Conservation (phyloP, 2,888 invertebrate genomes). For the Melanophora roralis region DNA sequence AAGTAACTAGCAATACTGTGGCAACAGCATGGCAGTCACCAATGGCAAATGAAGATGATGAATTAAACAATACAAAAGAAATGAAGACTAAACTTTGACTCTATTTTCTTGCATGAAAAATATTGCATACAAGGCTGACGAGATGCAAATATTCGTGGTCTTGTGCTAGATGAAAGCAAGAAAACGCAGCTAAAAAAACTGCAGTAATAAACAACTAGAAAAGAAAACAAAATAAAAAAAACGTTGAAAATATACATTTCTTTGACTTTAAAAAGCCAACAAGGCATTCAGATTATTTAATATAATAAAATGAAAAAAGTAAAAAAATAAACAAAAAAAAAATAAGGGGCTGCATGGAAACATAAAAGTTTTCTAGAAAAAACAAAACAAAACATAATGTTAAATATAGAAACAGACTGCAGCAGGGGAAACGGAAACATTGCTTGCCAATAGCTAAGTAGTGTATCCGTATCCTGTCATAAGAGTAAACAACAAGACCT, state of each 20-base stretch:
- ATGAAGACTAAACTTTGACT: background rate
- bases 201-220: slow-evolving; percentile 35
- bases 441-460: slow-evolving; percentile 63
- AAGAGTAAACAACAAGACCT: slow-evolving; percentile 48
- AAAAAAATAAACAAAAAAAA: slow-evolving; percentile 21
- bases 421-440: slow-evolving; percentile 60
- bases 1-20: background rate
- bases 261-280: slow-evolving; percentile 59
- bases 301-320: slow-evolving; percentile 20
- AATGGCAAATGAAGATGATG: slow-evolving; percentile 1
- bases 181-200: slow-evolving; percentile 31
- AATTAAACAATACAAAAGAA: background rate
- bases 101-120: slow-evolving; percentile 46
- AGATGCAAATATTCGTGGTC: slow-evolving; percentile 56
- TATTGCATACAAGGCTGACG: slow-evolving; percentile 54
- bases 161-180: background rate
- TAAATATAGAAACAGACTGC: slow-evolving; percentile 20
- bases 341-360: slow-evolving; percentile 30
- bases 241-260: slow-evolving; percentile 40
- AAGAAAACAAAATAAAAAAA: slow-evolving; percentile 4
- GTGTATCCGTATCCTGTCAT: slow-evolving; percentile 63
- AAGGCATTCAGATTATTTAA: slow-evolving; percentile 34
- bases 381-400: background rate
- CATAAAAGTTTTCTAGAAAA: slow-evolving; percentile 8
- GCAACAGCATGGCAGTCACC: background rate